Base-by-base conservation (phyloP, 2,113 vertebrate species). In the Sarotherodon lohbergeri region DNA sequence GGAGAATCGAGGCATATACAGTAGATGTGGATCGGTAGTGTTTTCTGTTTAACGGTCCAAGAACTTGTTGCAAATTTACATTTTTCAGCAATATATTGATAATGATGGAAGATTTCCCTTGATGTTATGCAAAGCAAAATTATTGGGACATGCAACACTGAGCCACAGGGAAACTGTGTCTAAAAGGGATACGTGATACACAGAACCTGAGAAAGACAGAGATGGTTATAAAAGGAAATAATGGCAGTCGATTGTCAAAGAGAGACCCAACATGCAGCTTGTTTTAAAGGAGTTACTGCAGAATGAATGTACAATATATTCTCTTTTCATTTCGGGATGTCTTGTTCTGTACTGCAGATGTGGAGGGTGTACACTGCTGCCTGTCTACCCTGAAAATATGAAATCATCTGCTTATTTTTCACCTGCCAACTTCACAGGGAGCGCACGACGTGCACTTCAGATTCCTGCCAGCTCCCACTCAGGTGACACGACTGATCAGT, bases 141-240 rank as follows among this genome's bases (percentile, higher is more conserved):
- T 73, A 91, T n/a, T 79, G 78, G 82, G 81, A 90, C 93, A 92
- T 91, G 91, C 90, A 90, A 87, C 76, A 80, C 24, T 17, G 39
- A 82, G 29, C 55, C 50, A 84, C 48, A 55, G 39, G 19, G n/a
- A 83, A 52, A 79, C 36, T 1, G 3, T 80, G 71, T 82, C 50
- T 50, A 46, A 71, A 78, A 43, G 78, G 36, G 41, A 84, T 43
- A 66, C 24, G 9, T 71, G 71, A 82, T 43, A 80, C 36, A 32
- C 16, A 7, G 19, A 61, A 80, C 54, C 83, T 80, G 55, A 82
- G 81, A 81, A 71, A 68, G 32, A 88, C 12, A 59, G 54, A 55
- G 52, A 86, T 4, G 9, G 27, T 46, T 52, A 19, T 34, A 32
- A 54, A 86, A 80, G 63, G 36, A 10, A 41, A 63, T 4, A 55